Evolutionary conservation across 2,797 vertebrate genomes (phyloP), one percentile per base, ranked within the genome.

Genomic region (Chloroceryle amazona): DNA sequence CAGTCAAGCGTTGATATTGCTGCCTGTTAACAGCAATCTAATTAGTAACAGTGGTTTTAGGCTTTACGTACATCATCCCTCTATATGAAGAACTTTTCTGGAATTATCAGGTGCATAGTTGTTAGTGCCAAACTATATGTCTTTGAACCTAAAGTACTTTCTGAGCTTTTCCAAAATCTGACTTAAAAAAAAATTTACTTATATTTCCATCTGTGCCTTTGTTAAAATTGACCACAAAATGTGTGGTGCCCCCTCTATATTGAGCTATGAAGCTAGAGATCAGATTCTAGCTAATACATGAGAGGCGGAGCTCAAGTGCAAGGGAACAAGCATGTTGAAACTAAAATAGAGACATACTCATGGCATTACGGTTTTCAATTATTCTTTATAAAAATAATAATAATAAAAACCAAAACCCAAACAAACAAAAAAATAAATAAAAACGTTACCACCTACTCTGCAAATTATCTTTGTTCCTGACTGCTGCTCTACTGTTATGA

Each of bases 21-120:
- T 86, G 65, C 44, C 71, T 90, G 80, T 73, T 96, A 91, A 65
- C 31, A 86, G 73, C 61, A 61, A 42, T 86, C 49, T 94, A 73
- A 86, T 96, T 79, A 90, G 87, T 29, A 63, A 52, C 22, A 66
- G 62, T 35, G 66, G 51, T 78, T 88, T 66, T 68, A 62, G 76
- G 39, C 16, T 92, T 90, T 81, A 37, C 46, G 31, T 51, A 35
- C 3, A 4, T 62, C 68, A 75, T 79, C 3, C 7, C 7, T 44
- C 41, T 44, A 2, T 21, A n/a, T 5, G 3, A 55, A 86, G 21
- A 67, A 37, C 7, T 58, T 58, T 89, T 86, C 86, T 87, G 57
- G 63, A 82, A 82, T 74, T 80, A 75, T 37, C 79, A 66, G 55
- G 61, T 82, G 41, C 19, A 21, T n/a, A 42, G 29, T 78, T 9